Percentiles rank a stretch among this genome's conserved stretches.
Conservation (phyloP, 2,797 vertebrate genomes). For the Micrastur ruficollis region DNA sequence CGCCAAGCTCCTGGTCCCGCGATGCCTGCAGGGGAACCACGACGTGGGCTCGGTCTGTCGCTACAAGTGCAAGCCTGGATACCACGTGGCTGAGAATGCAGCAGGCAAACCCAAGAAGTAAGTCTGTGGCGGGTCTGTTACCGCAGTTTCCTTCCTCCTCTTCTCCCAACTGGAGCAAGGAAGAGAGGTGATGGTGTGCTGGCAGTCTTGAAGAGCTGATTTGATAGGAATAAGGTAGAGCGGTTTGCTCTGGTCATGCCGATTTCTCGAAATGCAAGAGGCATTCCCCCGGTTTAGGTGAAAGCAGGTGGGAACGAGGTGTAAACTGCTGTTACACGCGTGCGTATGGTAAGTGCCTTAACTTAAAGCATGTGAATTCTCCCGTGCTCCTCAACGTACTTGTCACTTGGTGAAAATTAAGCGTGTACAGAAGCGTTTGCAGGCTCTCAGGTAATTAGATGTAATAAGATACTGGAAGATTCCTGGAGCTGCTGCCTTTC, state of each 20-base stretch:
- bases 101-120: slow-evolving; percentile 80
- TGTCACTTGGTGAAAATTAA: not conserved
- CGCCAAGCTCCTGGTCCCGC: slow-evolving; percentile 81
- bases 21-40: slow-evolving; percentile 82
- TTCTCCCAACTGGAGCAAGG: not conserved
- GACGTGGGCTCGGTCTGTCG: slow-evolving; percentile 88
- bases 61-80: slow-evolving; percentile 91
- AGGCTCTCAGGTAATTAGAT: not conserved
- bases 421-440: not conserved
- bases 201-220: not conserved
- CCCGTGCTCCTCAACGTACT: accelerated
- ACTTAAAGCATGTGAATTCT: not conserved
- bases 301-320: not conserved
- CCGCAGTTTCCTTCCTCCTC: not conserved
- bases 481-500: not conserved
- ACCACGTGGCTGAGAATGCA: slow-evolving; percentile 76
- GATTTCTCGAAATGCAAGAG: not conserved
- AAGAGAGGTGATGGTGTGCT: not conserved
- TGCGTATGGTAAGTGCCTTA: accelerated
- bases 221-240: not conserved
- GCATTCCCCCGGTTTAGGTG: not conserved
- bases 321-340: not conserved
- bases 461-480: not conserved
- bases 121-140: slow-evolving; percentile 34
- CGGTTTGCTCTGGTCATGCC: not conserved